phyloP scores from a whole-genome alignment of 2,797 vertebrate species.

The Rhadinocentrus ornatus region DNA sequence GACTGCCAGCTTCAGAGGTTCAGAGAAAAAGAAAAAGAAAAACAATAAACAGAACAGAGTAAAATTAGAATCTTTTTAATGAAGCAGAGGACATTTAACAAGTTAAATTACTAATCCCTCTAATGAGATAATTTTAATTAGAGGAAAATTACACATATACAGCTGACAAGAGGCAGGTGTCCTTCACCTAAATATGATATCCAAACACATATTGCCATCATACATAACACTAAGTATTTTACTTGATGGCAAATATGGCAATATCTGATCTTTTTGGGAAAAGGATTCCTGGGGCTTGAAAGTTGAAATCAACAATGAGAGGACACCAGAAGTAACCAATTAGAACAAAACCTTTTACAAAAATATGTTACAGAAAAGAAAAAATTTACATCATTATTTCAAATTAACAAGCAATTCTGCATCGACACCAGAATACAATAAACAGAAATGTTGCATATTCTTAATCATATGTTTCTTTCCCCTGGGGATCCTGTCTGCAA shows the following conservation, averaged over 20 bases:
- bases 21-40: constrained; percentile 14
- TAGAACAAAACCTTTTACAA: background rate
- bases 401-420: background rate
- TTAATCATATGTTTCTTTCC: constrained; percentile 20
- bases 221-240: background rate
- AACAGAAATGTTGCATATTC: background rate
- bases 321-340: background rate
- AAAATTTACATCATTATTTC: background rate
- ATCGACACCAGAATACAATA: background rate
- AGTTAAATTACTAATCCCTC: background rate
- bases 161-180: constrained; percentile 3
- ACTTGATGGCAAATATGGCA: constrained; percentile 1
- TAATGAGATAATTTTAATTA: no score
- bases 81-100: background rate
- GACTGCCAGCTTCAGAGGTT: constrained; percentile 89
- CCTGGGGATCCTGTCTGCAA: constrained; percentile 41
- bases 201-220: constrained; percentile 5
- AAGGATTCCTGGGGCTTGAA: constrained; percentile 37
- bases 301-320: background rate
- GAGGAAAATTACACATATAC: background rate
- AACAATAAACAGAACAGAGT: constrained; percentile 1
- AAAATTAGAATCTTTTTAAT: constrained; percentile 18
- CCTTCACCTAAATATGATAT: constrained; percentile 1
- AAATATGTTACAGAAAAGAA: background rate
- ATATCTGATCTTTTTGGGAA: constrained; percentile 28